A percentile compares a stretch with the other conserved stretches of the same genome.
Evolutionary conservation across 2,113 vertebrate species (phyloP).

Genomic region (Myotis yumanensis): DNA sequence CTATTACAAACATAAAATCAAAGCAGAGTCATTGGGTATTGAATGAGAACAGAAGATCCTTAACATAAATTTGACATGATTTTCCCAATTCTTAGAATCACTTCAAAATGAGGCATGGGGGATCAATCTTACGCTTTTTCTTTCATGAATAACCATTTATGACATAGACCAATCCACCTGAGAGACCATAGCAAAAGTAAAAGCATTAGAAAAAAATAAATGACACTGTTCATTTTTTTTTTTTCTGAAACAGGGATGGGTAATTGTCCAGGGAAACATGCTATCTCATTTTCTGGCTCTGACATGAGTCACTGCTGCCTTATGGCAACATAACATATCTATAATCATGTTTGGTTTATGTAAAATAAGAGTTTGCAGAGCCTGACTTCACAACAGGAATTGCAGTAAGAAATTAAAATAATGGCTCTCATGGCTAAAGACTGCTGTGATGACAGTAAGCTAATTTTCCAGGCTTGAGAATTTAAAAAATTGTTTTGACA

Average conservation of each 20-base stretch:
- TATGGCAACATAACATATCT: conserved; percentile 49
- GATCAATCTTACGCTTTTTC: background rate
- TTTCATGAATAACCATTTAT: background rate
- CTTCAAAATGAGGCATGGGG: conserved; percentile 45
- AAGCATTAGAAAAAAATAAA: conserved; percentile 8
- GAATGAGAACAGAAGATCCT: background rate
- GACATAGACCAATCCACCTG: background rate
- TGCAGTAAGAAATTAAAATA: conserved; percentile 81
- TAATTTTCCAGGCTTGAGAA: conserved; percentile 80
- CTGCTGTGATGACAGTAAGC: conserved; percentile 81
- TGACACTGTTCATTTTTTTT: background rate
- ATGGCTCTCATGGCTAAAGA: conserved; percentile 76
- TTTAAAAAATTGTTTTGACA: conserved; percentile 85
- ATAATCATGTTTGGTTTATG: conserved; percentile 74
- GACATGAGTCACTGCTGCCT: conserved; percentile 55
- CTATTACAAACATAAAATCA: conserved; percentile 16
- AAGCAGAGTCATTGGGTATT: background rate
- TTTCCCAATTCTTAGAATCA: background rate
- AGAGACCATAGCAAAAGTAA: conserved; percentile 42
- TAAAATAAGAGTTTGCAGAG: conserved; percentile 74
- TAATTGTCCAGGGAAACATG: conserved; percentile 41
- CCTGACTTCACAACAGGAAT: conserved; percentile 77
- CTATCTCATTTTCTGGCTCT: conserved; percentile 64
- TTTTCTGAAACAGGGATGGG: background rate
- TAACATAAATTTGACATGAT: conserved; percentile 24